phyloP scores from a whole-genome alignment of 2,113 vertebrate genomes.

The Vombatus ursinus region DNA sequence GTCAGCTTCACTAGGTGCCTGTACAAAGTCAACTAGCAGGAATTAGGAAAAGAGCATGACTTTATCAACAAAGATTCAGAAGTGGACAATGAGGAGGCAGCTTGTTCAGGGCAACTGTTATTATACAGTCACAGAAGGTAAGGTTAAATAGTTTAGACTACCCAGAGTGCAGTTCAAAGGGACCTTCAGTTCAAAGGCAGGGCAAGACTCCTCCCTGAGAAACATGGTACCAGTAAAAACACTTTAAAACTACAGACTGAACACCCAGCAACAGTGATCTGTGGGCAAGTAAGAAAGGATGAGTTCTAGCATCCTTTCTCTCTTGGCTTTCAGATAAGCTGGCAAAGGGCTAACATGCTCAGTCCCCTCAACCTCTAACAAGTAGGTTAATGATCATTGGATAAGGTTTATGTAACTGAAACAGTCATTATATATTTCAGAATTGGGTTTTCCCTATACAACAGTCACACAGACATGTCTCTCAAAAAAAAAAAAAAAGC shows the following conservation, averaged over 20 bases:
- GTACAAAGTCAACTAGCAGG: background rate
- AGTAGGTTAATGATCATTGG: conserved; percentile 67
- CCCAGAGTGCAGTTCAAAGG: background rate
- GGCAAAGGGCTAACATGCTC: conserved; percentile 51
- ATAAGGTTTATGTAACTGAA: conserved; percentile 51
- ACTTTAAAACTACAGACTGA: conserved; percentile 21
- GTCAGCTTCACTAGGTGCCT: background rate
- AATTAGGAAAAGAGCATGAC: background rate
- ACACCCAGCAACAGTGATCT: background rate
- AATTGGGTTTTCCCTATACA: conserved; percentile 31
- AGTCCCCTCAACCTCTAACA: conserved; percentile 52
- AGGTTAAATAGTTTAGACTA: background rate
- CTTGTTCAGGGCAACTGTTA: accelerated
- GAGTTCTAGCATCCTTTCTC: conserved; percentile 11
- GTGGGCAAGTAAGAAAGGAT: conserved; percentile 13
- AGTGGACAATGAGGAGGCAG: background rate
- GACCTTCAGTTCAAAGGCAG: background rate
- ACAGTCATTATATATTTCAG: conserved; percentile 8
- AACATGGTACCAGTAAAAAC: background rate
- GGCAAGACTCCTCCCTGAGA: background rate
- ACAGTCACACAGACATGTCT: background rate
- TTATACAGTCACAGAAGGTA: background rate
- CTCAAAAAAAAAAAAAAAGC: background rate
- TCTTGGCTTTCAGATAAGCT: conserved; percentile 17
- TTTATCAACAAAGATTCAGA: background rate